Evolutionary conservation across 2,888 invertebrate genomes (phyloP), one percentile per base, ranked within the genome.

Genomic region (Boloria euphrosyne): DNA sequence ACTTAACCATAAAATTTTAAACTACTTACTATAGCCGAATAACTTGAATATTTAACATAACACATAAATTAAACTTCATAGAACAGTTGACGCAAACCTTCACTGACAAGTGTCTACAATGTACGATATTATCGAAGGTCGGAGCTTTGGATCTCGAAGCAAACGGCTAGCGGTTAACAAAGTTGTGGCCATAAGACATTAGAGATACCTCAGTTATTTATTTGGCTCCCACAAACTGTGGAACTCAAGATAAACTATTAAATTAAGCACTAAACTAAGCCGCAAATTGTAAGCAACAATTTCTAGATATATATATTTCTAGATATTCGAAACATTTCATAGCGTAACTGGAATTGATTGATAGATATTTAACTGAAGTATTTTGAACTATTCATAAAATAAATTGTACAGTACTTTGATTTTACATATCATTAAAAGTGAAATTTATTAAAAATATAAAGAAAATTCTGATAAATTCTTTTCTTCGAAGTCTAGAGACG

Each of bases 171-270:
- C 69, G 72, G 69, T 69, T 64, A 67, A 65, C 67, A 68, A 63
- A 77, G 73, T 78, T 74, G 71, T 60, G 71, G 55, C 73, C 75
- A 74, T 78, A 74, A 74, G 74, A 76, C 73, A 71, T 73, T 77
- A 76, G 70, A 74, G 73, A 75, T 73, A 74, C 74, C 78, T 72
- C 74, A 76, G 75, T 76, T 77, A 78, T 84, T 83, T 77, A 78
- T 78, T 78, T 73, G 73, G 76, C 76, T 78, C 68, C 78, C 78
- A 76, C 82, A 82, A 86, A 83, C 78, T 79, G 74, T 70, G 73
- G 79, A 80, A 77, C 82, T 80, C 76, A 76, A 82, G 80, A 82
- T 82, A 82, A 86, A 86, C 86, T 85, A 84, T 84, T 79, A 80
- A 86, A 86, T 85, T 86, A 84, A 84, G 80, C 74, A 78, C 80